Conservation (phyloP, 2,113 vertebrate genomes). For the Cercocebus atys region DNA sequence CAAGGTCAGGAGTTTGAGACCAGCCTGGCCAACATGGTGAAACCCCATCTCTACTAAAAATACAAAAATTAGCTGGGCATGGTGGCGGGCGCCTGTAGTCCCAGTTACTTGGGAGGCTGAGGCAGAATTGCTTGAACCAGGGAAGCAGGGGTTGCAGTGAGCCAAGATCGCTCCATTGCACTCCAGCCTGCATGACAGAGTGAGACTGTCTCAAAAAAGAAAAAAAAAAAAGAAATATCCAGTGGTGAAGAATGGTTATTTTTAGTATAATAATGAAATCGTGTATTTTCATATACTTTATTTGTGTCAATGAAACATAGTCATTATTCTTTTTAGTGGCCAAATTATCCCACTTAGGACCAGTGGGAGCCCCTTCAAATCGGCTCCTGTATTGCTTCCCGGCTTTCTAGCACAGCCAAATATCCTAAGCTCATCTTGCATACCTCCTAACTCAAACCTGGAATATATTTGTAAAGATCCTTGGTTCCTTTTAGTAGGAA, state of each 20-base stretch:
- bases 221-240: background rate
- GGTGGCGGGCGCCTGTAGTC: too few species aligned
- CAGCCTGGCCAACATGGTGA: too few species aligned
- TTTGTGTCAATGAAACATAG: slow-evolving; percentile 17
- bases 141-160: too few species aligned
- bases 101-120: too few species aligned
- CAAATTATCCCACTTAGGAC: slow-evolving; percentile 18
- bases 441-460: slow-evolving; percentile 34
- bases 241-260: slow-evolving; percentile 36
- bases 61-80: too few species aligned
- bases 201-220: too few species aligned
- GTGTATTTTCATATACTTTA: slow-evolving; percentile 3
- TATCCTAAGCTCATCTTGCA: background rate
- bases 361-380: background rate
- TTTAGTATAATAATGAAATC: slow-evolving; percentile 32
- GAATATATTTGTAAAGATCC: slow-evolving; percentile 33
- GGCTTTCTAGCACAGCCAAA: slow-evolving; percentile 24
- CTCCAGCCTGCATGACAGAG: too few species aligned
- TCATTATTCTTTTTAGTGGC: slow-evolving; percentile 38
- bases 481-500: background rate
- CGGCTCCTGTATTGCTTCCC: background rate
- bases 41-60: too few species aligned
- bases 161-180: too few species aligned
- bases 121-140: too few species aligned
- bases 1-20: too few species aligned